These are phyloP conservation scores for Heliconius hermathena DNA, from an alignment of 1,140 invertebrate genomes.

Conservation along the genomic window DNA sequence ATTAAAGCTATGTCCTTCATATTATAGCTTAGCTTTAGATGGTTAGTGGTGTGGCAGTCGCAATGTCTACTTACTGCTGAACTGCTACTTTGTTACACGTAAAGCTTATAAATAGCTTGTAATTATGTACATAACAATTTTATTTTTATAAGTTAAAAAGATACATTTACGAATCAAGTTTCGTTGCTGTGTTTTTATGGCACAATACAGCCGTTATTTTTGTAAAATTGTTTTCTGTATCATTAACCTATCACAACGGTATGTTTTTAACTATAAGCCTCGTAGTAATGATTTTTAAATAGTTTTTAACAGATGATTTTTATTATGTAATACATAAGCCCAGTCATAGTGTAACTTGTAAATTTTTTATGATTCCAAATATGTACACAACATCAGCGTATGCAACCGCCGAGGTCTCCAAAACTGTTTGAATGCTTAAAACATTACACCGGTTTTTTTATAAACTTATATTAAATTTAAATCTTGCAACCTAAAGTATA, in stretches of 20 bases:
- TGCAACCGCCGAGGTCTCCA: constrained; percentile 14
- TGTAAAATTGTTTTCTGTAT: not conserved
- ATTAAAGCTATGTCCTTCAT: constrained; percentile 6
- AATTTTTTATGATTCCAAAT: constrained; percentile 7
- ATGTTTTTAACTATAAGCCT: not conserved
- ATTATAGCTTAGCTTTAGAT: constrained; percentile 18
- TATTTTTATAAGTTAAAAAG: constrained; percentile 29
- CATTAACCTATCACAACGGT: not conserved
- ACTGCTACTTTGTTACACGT: constrained; percentile 15
- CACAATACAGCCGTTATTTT: constrained; percentile 22
- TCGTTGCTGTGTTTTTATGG: constrained; percentile 9
- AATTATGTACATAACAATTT: constrained; percentile 29
- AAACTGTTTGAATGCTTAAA: not conserved
- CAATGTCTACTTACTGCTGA: constrained; percentile 10
- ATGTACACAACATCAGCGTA: constrained; percentile 6
- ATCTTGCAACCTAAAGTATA: not conserved
- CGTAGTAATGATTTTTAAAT: constrained; percentile 4
- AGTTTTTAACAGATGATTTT: constrained; percentile 20
- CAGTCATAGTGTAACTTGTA: constrained; percentile 29
- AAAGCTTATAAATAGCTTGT: constrained; percentile 29
- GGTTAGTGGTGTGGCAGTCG: constrained; percentile 6
- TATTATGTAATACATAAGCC: constrained; percentile 17
- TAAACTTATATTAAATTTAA: not conserved
- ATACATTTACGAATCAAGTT: constrained; percentile 17
- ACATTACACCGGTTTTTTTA: not conserved